phyloP scores from a whole-genome alignment of 1,140 invertebrate species.

The Dinoponera quadriceps region DNA sequence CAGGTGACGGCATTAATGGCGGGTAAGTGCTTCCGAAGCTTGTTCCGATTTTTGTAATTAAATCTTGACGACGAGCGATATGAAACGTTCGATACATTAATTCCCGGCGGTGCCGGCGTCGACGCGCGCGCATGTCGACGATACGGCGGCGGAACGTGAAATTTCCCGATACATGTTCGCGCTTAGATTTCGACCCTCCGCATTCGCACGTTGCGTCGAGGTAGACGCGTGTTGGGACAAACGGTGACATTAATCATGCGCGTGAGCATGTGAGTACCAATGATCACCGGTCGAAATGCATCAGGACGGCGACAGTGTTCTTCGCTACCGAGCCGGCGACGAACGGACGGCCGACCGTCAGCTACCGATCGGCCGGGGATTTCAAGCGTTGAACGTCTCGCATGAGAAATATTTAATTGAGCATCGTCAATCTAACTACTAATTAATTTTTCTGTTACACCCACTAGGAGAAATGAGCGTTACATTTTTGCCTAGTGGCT shows the following conservation, averaged over 20 bases:
- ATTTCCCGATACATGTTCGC: conserved; percentile 19
- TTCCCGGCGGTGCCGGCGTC: neutral
- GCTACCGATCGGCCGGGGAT: conserved; percentile 20
- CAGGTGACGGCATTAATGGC: conserved; percentile 74
- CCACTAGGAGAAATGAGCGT: too few relatives aligned
- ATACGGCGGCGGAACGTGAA: conserved; percentile 8
- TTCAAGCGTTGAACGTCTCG: conserved; percentile 15
- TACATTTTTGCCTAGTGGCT: too few relatives aligned
- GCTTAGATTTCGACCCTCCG: conserved; percentile 49
- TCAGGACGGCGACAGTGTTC: conserved; percentile 1
- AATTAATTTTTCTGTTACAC: too few relatives aligned
- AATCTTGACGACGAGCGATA: conserved; percentile 29
- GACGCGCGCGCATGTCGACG: neutral
- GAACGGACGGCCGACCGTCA: neutral
- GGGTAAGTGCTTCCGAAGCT: conserved; percentile 67
- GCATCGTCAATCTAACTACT: too few relatives aligned
- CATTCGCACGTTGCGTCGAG: conserved; percentile 36
- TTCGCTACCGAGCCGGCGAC: neutral
- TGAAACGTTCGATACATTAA: conserved; percentile 51
- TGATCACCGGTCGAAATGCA: conserved; percentile 18
- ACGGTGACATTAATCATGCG: conserved; percentile 43
- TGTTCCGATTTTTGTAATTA: conserved; percentile 68
- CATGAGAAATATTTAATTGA: conserved; percentile 34
- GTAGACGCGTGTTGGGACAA: conserved; percentile 42
- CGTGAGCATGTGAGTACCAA: neutral